Base-by-base conservation (phyloP, 2,888 invertebrate species). In the Pyrocoelia pectoralis region DNA sequence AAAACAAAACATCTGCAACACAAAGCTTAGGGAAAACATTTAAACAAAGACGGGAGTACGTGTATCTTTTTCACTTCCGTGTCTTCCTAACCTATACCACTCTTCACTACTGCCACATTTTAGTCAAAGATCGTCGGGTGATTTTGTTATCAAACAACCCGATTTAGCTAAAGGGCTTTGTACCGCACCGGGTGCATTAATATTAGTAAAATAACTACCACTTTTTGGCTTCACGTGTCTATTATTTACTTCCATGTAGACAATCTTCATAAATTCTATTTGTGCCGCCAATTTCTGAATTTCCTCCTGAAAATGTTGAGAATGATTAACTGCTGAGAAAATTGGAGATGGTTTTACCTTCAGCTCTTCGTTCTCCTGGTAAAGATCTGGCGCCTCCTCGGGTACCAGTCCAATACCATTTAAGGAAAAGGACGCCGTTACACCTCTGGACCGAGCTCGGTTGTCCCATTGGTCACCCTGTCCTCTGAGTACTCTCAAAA, bases 241-340 rank as follows among this genome's bases (percentile, higher is more conserved):
- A 81, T 95, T 95, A 83, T 95, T 93, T 85, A 93, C 89, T 82
- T 94, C 93, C 95, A 95, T 95, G 76, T 94, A 93, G 14, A 95
- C 94, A 80, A 94, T 94, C 83, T 94, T 94, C 93, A 95, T 94
- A 81, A 93, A 93, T 80, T 95, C 95, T 72, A 95, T 94, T 81
- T 95, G 94, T 17, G 93, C 93, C 0, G 95, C 95, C 68, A 95
- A 82, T 79, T 94, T 95, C 75, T 95, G 95, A 28, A 95, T 90
- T 82, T 95, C 94, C 79, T 95, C 95, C 93, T 94, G 79, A 3
- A 78, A 77, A 67, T n/a, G n/a, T n/a, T n/a, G n/a, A n/a, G n/a
- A 38, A 41, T 6, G 41, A 8, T 41, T 41, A 5, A n/a, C n/a
- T n/a, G n/a, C 8, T 3, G 41, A 13, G 3, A 24, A 24, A 3